Evolutionary conservation across 2,113 vertebrate genomes (phyloP).

Genomic region (Zingel zingel): DNA sequence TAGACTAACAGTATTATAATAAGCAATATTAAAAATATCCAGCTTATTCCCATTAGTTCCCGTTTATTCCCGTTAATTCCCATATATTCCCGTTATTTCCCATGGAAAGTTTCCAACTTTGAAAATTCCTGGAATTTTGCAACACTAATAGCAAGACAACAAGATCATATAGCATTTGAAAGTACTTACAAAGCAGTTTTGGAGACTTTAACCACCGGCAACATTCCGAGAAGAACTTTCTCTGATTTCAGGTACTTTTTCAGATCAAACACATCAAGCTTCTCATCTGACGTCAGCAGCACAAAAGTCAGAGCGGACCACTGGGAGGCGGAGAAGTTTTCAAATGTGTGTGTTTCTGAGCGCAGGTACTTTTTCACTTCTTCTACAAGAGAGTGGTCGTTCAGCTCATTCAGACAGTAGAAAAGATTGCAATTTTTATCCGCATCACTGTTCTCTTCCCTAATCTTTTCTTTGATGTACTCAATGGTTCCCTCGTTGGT

Average conservation of each 20-base stretch:
- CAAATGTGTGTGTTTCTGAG: slow-evolving; percentile 5
- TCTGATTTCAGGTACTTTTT: slow-evolving; percentile 64
- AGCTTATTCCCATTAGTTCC: too few species aligned
- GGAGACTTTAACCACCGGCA: slow-evolving; percentile 63
- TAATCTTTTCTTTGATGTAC: slow-evolving; percentile 60
- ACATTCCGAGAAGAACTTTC: slow-evolving; percentile 56
- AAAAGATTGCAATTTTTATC: slow-evolving; percentile 54
- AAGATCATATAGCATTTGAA: background rate
- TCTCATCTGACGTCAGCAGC: slow-evolving; percentile 50
- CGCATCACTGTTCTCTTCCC: background rate
- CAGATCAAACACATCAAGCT: slow-evolving; percentile 60
- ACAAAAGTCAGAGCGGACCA: slow-evolving; percentile 67
- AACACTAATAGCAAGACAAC: background rate
- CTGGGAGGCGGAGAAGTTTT: slow-evolving; percentile 29
- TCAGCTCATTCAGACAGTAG: slow-evolving; percentile 57
- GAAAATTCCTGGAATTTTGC: too few species aligned
- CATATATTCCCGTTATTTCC: too few species aligned
- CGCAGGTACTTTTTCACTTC: slow-evolving; percentile 42
- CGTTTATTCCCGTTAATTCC: too few species aligned
- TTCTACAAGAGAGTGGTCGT: slow-evolving; percentile 42
- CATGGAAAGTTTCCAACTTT: too few species aligned
- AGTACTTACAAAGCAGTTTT: slow-evolving; percentile 48
- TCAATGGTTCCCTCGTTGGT: slow-evolving; percentile 19
- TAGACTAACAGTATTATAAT: too few species aligned
- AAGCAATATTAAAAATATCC: too few species aligned